Base-by-base conservation (phyloP, 2,888 invertebrate genomes). In the Metellina segmentata region DNA sequence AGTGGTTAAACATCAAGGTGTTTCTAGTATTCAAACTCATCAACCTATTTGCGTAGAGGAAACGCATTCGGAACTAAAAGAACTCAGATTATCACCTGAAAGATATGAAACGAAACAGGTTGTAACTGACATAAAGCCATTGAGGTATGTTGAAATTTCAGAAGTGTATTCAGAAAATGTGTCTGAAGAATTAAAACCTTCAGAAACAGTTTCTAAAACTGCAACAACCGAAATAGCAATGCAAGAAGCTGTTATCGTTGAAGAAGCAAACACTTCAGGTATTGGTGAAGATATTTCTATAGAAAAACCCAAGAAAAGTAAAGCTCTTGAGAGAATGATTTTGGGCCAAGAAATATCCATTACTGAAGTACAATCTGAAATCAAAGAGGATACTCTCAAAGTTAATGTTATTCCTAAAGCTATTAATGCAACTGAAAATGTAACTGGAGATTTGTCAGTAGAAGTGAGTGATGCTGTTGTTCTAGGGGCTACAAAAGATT, bases 341-440 rank as follows among this genome's bases (percentile, higher is more conserved):
- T 61, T 92, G 72, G 92, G 89, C 0, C 85, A 89, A 75, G 81
- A 82, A 51, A 52, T 92, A 34, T 81, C 81, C 5, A 20, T 92
- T 19, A 88, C 87, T 16, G 92, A 92, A 88, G 72, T 90, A n/a
- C n/a, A 53, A n/a, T 49, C 92, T n/a, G 85, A 90, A 81, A 51
- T 69, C 1, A 92, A 75, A 71, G 90, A 90, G 53, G 85, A 78
- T 8, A 48, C 13, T 19, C 71, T 92, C 6, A 79, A 75, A 34
- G 9, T 77, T 9, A 78, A 69, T n/a, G 11, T 75, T 70, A 53
- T 83, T 20, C 92, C 92, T 4, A 88, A 92, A n/a, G 13, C 77
- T 2, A n/a, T 83, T n/a, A 83, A 16, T 16, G 90, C 90, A 34
- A 75, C 9, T 1, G 83, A 87, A 79, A 75, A 51, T 51, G 20